phyloP scores from a whole-genome alignment of 2,113 vertebrate species.

The Burhinus oedicnemus region DNA sequence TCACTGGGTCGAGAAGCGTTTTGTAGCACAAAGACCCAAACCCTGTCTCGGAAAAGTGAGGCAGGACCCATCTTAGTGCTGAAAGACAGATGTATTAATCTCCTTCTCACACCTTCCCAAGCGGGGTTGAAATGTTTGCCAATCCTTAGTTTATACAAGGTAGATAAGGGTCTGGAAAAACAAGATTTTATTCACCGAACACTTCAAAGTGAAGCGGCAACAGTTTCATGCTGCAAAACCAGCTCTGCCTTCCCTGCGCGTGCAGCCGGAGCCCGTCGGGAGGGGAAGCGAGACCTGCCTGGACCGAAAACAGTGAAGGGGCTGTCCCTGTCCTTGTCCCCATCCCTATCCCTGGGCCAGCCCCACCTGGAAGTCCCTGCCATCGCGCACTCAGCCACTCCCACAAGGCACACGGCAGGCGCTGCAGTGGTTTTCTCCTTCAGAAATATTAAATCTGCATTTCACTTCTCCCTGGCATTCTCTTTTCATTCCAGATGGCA shows the following conservation, averaged over 20 bases:
- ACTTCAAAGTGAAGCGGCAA: neutral
- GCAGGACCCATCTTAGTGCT: neutral
- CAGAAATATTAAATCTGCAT: neutral
- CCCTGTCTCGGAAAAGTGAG: neutral
- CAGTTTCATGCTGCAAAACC: neutral
- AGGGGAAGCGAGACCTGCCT: neutral
- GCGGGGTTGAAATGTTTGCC: neutral
- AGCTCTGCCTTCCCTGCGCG: neutral
- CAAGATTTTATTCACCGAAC: slow-evolving; percentile 16
- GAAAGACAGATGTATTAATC: neutral
- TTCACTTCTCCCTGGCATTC: neutral
- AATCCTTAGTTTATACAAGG: neutral
- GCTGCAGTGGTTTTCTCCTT: neutral
- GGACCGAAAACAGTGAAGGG: neutral
- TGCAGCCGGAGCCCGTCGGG: neutral
- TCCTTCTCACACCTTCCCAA: neutral
- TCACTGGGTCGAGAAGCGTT: fast-evolving
- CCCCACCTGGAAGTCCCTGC: neutral
- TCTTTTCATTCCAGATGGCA: neutral
- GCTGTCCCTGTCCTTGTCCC: neutral
- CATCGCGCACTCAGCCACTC: neutral
- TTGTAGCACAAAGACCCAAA: neutral
- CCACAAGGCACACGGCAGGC: neutral
- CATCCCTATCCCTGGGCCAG: neutral
- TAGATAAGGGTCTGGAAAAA: slow-evolving; percentile 37